Evolutionary conservation across 2,888 invertebrate species (phyloP), one percentile per base, ranked within the genome.

Genomic region (Pandemis heparana): DNA sequence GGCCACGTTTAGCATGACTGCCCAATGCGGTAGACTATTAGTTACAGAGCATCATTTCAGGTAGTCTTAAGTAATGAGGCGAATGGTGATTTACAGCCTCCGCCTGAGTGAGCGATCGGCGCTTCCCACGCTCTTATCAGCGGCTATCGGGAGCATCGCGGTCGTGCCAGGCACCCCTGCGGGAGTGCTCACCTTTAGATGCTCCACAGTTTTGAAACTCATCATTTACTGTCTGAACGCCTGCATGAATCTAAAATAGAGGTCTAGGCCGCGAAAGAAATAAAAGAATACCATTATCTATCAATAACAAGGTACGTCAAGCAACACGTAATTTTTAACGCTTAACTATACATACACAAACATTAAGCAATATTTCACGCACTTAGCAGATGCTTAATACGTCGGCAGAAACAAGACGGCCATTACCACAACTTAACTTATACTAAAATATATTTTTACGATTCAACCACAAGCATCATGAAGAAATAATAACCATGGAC

Each of bases 81-180:
- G 71, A 75, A 74, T 74, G 74, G 75, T 75, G 71, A 73, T 78
- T 75, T 76, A 78, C 61, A 16, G 60, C n/a, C 7, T 43, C 23
- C 32, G 67, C 61, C 56, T 14, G 53, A 73, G 71, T 68, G 72
- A 71, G 65, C 18, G 70, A 60, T 51, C 61, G 38, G 53, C 38
- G 64, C 66, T 76, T 78, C 77, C 77, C 78, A 78, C 78, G 78
- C 74, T 73, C 64, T 77, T 77, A 77, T 78, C 77, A 72, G 56
- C 43, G 12, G 64, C 39, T 68, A 75, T 77, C 76, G 67, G 77
- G 70, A 71, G 70, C 68, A 73, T 77, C 78, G 62, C 75, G 67
- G 77, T 62, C 51, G 71, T 39, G 70, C 71, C 63, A 71, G 71
- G 76, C 73, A 75, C 70, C 75, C 76, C 76, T 23, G 23, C 63